These are phyloP conservation scores for Cataglyphis altisquamis DNA, from an alignment of 2,888 invertebrate species.

Conservation along the genomic window DNA sequence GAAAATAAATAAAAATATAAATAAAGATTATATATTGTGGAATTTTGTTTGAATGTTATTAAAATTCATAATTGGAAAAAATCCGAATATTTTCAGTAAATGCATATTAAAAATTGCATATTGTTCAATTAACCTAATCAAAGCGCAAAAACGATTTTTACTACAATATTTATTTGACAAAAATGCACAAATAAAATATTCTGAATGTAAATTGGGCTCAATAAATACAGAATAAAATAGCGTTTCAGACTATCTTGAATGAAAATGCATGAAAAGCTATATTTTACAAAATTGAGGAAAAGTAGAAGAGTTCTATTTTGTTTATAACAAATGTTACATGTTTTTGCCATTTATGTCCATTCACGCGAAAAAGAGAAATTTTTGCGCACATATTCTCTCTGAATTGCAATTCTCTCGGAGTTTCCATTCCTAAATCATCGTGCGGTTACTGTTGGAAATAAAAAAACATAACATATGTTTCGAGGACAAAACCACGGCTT, in stretches of 20 bases:
- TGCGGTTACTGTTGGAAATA: slow-evolving; percentile 10
- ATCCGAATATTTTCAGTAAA: not conserved
- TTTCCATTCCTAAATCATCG: slow-evolving; percentile 2
- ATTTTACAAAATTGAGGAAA: not conserved
- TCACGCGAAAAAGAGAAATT: not conserved
- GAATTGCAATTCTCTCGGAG: not conserved
- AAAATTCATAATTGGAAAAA: slow-evolving; percentile 1
- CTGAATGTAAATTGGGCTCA: not conserved
- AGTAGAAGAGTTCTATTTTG: not conserved
- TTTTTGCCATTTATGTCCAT: not conserved
- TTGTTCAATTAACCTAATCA: not conserved
- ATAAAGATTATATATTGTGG: not conserved
- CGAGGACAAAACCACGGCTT: not conserved
- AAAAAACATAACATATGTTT: slow-evolving; percentile 1
- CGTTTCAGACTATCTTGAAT: not conserved
- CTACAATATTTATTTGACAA: slow-evolving; percentile 10
- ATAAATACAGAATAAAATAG: not conserved
- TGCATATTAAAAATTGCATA: not conserved
- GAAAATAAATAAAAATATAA: not conserved
- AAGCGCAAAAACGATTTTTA: not conserved
- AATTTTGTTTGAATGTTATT: not conserved
- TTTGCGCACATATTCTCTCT: not conserved
- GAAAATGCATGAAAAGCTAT: slow-evolving; percentile 1
- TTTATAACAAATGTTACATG: slow-evolving; percentile 19
- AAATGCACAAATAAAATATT: slow-evolving; percentile 18